Evolutionary conservation across 2,888 invertebrate species (phyloP).

Genomic region (Hydrotaea diabolus): DNA sequence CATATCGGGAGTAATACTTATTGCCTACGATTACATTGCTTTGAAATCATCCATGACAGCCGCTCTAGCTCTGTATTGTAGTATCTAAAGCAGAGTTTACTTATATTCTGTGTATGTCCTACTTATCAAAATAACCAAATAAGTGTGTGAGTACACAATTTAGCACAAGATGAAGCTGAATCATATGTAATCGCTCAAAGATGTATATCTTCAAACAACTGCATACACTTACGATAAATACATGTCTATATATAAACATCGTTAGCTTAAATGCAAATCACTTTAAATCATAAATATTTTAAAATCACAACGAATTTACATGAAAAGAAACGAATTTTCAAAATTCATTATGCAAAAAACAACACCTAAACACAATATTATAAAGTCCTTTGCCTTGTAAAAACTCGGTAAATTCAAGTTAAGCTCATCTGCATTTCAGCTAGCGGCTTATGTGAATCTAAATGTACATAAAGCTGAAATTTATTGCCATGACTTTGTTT

Average conservation of each 20-base stretch:
- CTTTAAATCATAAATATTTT: neutral
- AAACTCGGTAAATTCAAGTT: neutral
- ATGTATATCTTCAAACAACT: neutral
- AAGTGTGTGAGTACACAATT: neutral
- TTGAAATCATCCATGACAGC: too few species aligned
- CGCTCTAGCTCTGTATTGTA: too few species aligned
- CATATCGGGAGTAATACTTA: too few species aligned
- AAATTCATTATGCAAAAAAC: too few species aligned
- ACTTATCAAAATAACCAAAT: too few species aligned
- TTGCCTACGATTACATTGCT: too few species aligned
- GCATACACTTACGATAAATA: neutral
- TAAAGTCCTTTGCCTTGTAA: too few species aligned
- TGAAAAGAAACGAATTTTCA: too few species aligned
- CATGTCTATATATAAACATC: neutral
- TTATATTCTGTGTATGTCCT: too few species aligned
- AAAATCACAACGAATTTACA: too few species aligned
- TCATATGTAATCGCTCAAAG: neutral
- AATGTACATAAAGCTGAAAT: constrained; percentile 3
- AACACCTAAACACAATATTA: too few species aligned
- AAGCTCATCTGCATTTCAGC: neutral
- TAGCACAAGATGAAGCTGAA: neutral
- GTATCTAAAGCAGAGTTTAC: too few species aligned
- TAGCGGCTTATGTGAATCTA: neutral
- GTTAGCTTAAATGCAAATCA: neutral
- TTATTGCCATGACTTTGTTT: constrained; percentile 7